Base-by-base conservation (phyloP, 2,888 invertebrate genomes). In the Apantesis nais region DNA sequence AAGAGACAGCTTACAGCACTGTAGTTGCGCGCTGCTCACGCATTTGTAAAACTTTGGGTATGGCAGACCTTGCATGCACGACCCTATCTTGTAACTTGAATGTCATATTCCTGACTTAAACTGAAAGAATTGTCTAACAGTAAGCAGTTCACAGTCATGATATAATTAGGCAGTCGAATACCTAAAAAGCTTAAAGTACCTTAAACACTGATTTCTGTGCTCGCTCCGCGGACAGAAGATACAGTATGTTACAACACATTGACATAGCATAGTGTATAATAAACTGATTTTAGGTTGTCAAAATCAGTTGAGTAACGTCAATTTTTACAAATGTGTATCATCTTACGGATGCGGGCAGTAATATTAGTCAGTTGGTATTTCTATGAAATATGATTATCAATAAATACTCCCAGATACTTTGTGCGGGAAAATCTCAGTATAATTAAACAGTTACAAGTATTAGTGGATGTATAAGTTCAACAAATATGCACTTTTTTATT, bases 391-490 rank as follows among this genome's bases (percentile, higher is more conserved):
- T 34, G 34, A 5, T 52, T 52, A 52, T 66, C 66, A 66, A n/a
- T 22, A 66, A 14, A 39, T 58, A 37, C 34, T 34, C 22, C 55
- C 37, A 66, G 31, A 34, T 66, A 66, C 66, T 31, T 66, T 39
- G 58, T 58, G 37, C 58, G 58, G 39, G n/a, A n/a, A 58, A 39
- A 66, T 58, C 66, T 66, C 14, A 58, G 37, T 58, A 66, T 58
- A 58, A 58, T 58, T 66, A 39, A 37, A 58, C 58, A 66, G 39
- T 66, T 12, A 25, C 66, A 66, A 39, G 55, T 66, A 39, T 58
- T 67, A 52, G 67, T 67, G 48, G 39, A 62, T 48, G 67, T 67
- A 5, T 5, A 34, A 4, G 34, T 34, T 48, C 62, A 67, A 63
- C 44, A 63, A n/a, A 44, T 63, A 34, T 34, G 34, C 2, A 5